A percentile compares a stretch with the other conserved stretches of the same genome.
Conservation (phyloP, 64 coral and sea anemone genomes). For the Hydrozoanthus tunicans region DNA sequence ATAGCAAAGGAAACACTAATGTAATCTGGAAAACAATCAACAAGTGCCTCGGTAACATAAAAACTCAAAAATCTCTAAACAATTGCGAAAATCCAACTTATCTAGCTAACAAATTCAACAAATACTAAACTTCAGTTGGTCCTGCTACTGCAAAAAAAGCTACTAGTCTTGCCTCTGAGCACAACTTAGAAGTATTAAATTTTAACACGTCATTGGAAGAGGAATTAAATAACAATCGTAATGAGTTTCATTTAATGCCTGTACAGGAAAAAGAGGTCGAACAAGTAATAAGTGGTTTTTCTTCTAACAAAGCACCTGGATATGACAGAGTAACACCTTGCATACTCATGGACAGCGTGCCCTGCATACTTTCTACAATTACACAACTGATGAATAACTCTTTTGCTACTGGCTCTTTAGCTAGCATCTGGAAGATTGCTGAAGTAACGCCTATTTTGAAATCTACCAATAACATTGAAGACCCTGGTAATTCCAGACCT, state of each 20-base stretch:
- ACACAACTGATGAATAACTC: constrained; percentile 56
- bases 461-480: constrained; percentile 39
- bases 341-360: constrained; percentile 57
- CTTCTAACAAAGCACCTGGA: constrained; percentile 57
- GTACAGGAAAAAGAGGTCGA: constrained; percentile 46
- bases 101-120: constrained; percentile 54
- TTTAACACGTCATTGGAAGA: constrained; percentile 18
- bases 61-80: constrained; percentile 38
- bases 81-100: constrained; percentile 43
- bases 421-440: constrained; percentile 57
- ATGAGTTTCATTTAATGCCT: constrained; percentile 44
- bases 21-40: constrained; percentile 55
- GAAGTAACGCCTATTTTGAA: constrained; percentile 55
- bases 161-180: constrained; percentile 46
- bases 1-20: constrained; percentile 64
- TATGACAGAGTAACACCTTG: constrained; percentile 47
- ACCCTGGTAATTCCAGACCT: constrained; percentile 37
- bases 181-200: constrained; percentile 15
- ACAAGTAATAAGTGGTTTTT: constrained; percentile 17
- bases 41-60: constrained; percentile 26
- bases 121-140: constrained; percentile 57
- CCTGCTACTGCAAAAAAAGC: constrained; percentile 24
- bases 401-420: constrained; percentile 24
- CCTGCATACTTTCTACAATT: constrained; percentile 41
- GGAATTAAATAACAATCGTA: constrained; percentile 31